Evolutionary conservation across 2,888 invertebrate genomes (phyloP).

Genomic region (Drosophila subsilvestris): DNA sequence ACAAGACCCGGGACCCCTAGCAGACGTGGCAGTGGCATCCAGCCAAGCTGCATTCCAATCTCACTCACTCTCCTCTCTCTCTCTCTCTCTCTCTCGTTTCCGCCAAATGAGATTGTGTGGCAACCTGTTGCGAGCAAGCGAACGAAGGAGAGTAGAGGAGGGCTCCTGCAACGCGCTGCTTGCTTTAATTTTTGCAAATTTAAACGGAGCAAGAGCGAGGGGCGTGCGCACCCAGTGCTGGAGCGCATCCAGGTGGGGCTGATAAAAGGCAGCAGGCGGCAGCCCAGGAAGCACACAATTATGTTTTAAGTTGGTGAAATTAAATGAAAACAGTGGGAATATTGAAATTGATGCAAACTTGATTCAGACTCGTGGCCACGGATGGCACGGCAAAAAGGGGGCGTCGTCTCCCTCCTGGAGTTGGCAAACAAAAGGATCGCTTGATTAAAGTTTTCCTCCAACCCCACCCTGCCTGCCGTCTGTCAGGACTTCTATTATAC

Average conservation of each 20-base stretch:
- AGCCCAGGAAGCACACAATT: conserved; percentile 73
- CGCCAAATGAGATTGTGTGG: conserved; percentile 65
- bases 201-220: conserved; percentile 53
- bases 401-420: conserved; percentile 13
- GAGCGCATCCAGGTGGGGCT: conserved; percentile 1
- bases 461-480: background rate
- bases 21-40: conserved; percentile 28
- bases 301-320: conserved; percentile 78
- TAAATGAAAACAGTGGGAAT: conserved; percentile 79
- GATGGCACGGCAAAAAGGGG: background rate
- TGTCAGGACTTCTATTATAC: conserved; percentile 61
- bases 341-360: conserved; percentile 80
- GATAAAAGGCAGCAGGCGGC: background rate
- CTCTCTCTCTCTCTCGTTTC: conserved; percentile 38
- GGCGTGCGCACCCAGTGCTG: background rate
- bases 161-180: background rate
- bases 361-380: conserved; percentile 50
- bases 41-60: conserved; percentile 59
- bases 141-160: background rate
- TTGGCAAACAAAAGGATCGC: conserved; percentile 68
- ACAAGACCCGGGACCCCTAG: conserved; percentile 63
- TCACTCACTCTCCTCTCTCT: conserved; percentile 13
- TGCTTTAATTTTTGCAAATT: conserved; percentile 78
- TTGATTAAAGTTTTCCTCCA: conserved; percentile 70
- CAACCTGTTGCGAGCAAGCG: conserved; percentile 59